Evolutionary conservation across 2,888 invertebrate species (phyloP).

Genomic region (Oscheius sp.): DNA sequence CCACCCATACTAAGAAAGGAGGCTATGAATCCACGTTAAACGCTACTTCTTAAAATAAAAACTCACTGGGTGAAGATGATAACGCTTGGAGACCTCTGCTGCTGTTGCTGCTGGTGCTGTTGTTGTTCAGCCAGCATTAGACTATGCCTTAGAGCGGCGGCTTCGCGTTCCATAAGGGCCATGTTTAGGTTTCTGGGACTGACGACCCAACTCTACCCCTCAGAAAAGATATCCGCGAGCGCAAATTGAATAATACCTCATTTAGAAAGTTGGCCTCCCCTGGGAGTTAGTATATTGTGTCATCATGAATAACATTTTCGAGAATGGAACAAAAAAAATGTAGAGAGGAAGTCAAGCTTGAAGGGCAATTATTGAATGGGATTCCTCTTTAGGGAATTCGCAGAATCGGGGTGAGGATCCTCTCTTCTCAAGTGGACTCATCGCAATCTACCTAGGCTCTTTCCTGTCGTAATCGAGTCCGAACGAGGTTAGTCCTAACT

Average conservation of each 20-base stretch:
- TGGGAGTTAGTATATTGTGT: background rate
- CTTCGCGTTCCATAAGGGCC: slow-evolving; percentile 25
- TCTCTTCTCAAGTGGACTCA: background rate
- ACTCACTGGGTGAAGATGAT: slow-evolving; percentile 23
- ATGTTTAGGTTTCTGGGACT: background rate
- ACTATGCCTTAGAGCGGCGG: slow-evolving; percentile 14
- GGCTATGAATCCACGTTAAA: too few species aligned
- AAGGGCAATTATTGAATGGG: slow-evolving; percentile 33
- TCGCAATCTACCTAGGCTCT: slow-evolving; percentile 31
- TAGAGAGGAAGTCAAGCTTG: slow-evolving; percentile 15
- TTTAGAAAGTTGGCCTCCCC: background rate
- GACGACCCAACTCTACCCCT: slow-evolving; percentile 6
- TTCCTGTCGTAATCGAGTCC: slow-evolving; percentile 29
- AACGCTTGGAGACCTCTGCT: slow-evolving; percentile 9
- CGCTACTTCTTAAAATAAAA: too few species aligned
- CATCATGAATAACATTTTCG: background rate
- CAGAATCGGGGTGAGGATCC: slow-evolving; percentile 1
- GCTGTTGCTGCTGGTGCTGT: slow-evolving; percentile 10
- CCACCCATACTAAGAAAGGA: too few species aligned
- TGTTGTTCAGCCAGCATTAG: slow-evolving; percentile 28
- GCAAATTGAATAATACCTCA: slow-evolving; percentile 31
- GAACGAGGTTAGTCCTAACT: slow-evolving; percentile 22
- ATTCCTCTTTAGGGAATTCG: slow-evolving; percentile 33
- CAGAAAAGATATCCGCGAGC: slow-evolving; percentile 11
- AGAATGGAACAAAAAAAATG: background rate